Evolutionary conservation across 2,113 vertebrate genomes (phyloP), one percentile per base, ranked within the genome.

Genomic region (Etheostoma cragini): DNA sequence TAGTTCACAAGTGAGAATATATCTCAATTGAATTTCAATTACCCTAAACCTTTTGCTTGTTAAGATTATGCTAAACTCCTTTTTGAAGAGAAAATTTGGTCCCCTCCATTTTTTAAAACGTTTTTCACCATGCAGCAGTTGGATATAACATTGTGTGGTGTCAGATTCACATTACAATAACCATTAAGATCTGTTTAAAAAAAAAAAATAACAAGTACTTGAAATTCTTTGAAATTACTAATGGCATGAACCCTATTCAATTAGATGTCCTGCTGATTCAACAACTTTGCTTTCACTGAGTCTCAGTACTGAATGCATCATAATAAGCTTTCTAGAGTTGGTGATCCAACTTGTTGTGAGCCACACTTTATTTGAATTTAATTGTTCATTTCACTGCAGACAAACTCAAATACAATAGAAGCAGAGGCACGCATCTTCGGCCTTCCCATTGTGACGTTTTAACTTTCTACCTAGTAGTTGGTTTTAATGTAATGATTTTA

Each of bases 51-150:
- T 63, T 52, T 30, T 21, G 63, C 21, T 35, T 82, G 26, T 57
- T 35, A 63, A 26, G 33, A 38, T 60, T 8, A 35, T 35, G 22
- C 45, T 12, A 15, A 16, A 24, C 3, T 4, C 11, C 50, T 15
- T 65, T 65, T 76, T 33, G 52, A 47, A 74, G 57, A 61, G 54
- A 22, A 70, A 42, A n/a, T n/a, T n/a, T n/a, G n/a, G n/a, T 26
- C 10, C 22, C 30, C 33, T 22, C 10, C 3, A 0, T 80, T 5
- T 22, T 5, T 62, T 38, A 26, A 72, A 16, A 24, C 5, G 6
- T 49, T 80, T 72, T 72, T 35, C 30, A 33, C 35, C 10, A 42
- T 26, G 16, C 61, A 65, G 10, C 35, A 19, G 19, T 15, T 46
- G 19, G 24, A 30, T 53, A 2, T 66, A 57, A 46, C 33, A 46